Percentiles rank a stretch among this genome's conserved stretches.
These are phyloP conservation scores for Halocaridina rubra DNA, from an alignment of 2,888 invertebrate species.

Conservation along the genomic window DNA sequence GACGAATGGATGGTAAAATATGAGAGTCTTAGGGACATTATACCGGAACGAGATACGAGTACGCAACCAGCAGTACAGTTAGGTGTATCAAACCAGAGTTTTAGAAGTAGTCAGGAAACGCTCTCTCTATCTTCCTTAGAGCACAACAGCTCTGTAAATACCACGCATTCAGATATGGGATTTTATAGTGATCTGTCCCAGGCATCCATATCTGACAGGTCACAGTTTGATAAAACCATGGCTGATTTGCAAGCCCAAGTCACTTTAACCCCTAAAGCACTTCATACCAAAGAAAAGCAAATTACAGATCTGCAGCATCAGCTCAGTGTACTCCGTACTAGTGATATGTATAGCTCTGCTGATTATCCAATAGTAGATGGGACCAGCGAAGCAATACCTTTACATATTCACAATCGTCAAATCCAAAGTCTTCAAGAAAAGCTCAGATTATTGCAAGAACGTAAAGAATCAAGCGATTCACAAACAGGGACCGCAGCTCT, in stretches of 20 bases:
- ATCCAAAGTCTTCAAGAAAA: conserved; percentile 13
- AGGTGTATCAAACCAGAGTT: background rate
- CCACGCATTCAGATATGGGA: background rate
- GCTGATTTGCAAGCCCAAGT: conserved; percentile 44
- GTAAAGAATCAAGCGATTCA: background rate
- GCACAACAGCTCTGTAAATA: background rate
- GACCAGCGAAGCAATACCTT: background rate
- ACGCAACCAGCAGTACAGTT: conserved; percentile 44
- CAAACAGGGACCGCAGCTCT: no score
- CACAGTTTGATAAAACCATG: conserved; percentile 43
- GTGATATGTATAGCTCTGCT: background rate
- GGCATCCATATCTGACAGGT: background rate
- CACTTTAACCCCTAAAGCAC: conserved; percentile 41
- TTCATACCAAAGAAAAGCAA: conserved; percentile 44
- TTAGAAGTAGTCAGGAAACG: conserved; percentile 9
- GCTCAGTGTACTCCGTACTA: background rate
- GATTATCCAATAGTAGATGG: background rate
- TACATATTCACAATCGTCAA: background rate
- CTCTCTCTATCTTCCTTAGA: background rate
- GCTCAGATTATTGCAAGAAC: background rate
- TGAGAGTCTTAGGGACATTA: conserved; percentile 44
- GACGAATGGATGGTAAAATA: conserved; percentile 42
- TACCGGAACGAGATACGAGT: conserved; percentile 52
- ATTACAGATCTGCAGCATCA: conserved; percentile 41
- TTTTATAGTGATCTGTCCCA: background rate